A percentile compares a stretch with the other conserved stretches of the same genome.
These are phyloP conservation scores for Phengaris alcon DNA, from an alignment of 2,888 invertebrate genomes.

Conservation along the genomic window DNA sequence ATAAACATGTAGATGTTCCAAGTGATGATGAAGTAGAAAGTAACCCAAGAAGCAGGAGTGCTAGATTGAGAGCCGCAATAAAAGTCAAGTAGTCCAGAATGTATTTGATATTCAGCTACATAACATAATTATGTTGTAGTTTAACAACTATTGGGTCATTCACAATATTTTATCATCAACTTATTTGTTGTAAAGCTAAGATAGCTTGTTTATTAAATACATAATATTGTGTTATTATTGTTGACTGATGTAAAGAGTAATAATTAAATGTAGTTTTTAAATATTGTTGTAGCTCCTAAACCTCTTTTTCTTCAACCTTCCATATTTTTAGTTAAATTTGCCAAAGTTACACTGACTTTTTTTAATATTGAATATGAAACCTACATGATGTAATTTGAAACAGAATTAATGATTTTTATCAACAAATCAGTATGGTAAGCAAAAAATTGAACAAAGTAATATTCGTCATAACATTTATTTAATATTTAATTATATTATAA, in stretches of 20 bases:
- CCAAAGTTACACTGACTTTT: too few species aligned
- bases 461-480: background rate
- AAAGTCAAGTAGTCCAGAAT: conserved; percentile 78
- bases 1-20: conserved; percentile 89
- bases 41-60: conserved; percentile 94
- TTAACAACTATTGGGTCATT: background rate
- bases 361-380: too few species aligned
- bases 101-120: background rate
- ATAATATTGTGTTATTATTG: background rate
- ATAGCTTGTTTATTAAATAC: background rate
- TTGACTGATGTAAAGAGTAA: background rate
- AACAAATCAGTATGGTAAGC: background rate
- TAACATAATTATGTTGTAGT: background rate
- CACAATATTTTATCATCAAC: background rate
- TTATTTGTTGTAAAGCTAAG: background rate
- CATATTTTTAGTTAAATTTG: too few species aligned
- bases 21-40: conserved; percentile 83
- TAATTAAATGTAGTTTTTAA: conserved; percentile 2
- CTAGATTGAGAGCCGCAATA: conserved; percentile 90
- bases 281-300: background rate
- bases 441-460: background rate
- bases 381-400: too few species aligned
- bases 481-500: background rate
- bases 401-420: too few species aligned
- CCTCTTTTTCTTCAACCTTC: background rate